Base-by-base conservation (phyloP, 2,113 vertebrate species). In the Melospiza melodia region DNA sequence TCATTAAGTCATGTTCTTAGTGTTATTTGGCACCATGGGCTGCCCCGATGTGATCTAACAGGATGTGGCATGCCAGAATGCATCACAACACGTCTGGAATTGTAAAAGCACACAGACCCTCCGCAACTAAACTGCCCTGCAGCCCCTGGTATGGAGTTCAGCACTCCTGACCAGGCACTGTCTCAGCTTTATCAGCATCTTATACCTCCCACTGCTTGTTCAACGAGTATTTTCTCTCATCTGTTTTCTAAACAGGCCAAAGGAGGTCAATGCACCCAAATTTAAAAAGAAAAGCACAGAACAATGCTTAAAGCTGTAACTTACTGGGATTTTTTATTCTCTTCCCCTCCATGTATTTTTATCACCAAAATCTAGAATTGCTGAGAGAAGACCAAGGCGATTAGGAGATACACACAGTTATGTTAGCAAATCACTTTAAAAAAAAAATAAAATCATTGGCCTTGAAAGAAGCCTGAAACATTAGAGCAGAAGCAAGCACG, bases 1-100 rank as follows among this genome's bases (percentile, higher is more conserved):
- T 90, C 80, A 83, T 82, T 87, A 97, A 96, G 84, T 92, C 82
- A 59, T 54, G 63, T 84, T 96, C 74, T 94, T 59, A 69, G 73
- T 35, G 41, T 52, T 94, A 74, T 46, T 83, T 31, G 15, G 82
- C 43, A 90, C 80, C 84, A 31, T 3, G 0, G 63, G 31, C 66
- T 90, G 88, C 79, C 67, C 65, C 3, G 1, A 92, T 5, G 6
- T 72, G 92, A 94, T 95, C 52, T 95, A 96, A 95, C 82, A 90
- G 75, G 87, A 89, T 76, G 83, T 97, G 92, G 44, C 94, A 94
- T 51, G 83, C 72, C 74, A 89, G 90, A 92, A 91, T n/a, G 41
- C 66, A 89, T 59, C 67, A 63, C 67, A 51, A 84, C 39, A 61
- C 48, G 85, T 72, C 59, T 35, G 8, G 91, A 94, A 95, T 94